Evolutionary conservation across 2,888 invertebrate species (phyloP), one percentile per base, ranked within the genome.

Genomic region (Andricus quercusramuli): DNA sequence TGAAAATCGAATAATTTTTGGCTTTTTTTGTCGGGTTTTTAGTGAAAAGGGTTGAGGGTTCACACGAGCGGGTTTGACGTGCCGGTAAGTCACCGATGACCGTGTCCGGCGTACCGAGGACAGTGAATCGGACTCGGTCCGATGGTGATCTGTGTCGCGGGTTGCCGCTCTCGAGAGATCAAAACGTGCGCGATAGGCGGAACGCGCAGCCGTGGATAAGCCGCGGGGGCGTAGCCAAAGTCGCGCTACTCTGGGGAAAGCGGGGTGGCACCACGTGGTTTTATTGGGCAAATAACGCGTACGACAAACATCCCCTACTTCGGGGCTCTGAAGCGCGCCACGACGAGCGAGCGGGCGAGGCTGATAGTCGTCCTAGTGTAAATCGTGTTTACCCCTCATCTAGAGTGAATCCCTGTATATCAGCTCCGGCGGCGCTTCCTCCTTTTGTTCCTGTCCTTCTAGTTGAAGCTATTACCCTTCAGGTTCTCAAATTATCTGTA

Each of bases 231-330:
- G 89, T 87, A 86, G 89, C 82, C 51, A 62, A 79, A 37, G 77
- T 67, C 41, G 22, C 13, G 80, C 67, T 59, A 37, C 79, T 76
- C 47, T 65, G 78, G 64, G 68, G 77, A 79, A 82, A 81, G 85
- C 81, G 85, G 87, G 86, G 81, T 86, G 87, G 88, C 89, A 85
- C 91, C 91, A 91, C 91, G 91, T 91, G 91, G 89, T 90, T 91
- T 91, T 91, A 91, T 91, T 91, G 91, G 91, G 89, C 91, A 91
- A 91, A 91, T 91, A 91, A 91, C 90, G 89, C 88, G 88, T 88
- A 90, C 90, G 90, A 90, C 90, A 91, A 91, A 91, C 90, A 91
- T 89, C 90, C 88, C 88, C 89, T 82, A 85, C 86, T 80, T 83
- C 41, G 37, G 17, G 37, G 77, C 47, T 59, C 56, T 29, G 76